phyloP scores from a whole-genome alignment of 2,113 vertebrate genomes.

The Bagarius yarrelli region DNA sequence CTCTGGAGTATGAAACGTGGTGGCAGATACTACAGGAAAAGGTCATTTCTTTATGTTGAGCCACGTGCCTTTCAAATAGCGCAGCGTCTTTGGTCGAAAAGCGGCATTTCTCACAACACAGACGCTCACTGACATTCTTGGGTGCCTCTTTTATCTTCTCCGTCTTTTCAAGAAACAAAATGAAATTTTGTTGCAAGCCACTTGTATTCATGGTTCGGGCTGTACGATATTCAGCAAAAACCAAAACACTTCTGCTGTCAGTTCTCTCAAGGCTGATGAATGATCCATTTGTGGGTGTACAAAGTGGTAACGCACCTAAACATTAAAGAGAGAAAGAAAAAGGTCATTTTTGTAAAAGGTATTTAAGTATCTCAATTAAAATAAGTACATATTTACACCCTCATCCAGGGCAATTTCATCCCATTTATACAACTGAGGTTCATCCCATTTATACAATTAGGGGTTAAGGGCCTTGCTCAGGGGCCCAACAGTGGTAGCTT shows the following conservation, averaged over 20 bases:
- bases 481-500: no score
- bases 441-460: no score
- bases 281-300: not conserved
- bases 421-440: no score
- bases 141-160: conserved; percentile 55
- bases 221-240: not conserved
- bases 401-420: no score
- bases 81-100: conserved; percentile 80
- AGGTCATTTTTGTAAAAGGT: not conserved
- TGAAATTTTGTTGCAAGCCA: conserved; percentile 53
- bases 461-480: no score
- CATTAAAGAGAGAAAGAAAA: conserved; percentile 1
- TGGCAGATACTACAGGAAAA: conserved; percentile 82
- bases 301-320: conserved; percentile 27
- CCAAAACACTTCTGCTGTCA: not conserved
- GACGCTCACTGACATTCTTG: conserved; percentile 72
- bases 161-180: conserved; percentile 52
- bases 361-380: not conserved
- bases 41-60: conserved; percentile 79
- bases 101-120: conserved; percentile 80
- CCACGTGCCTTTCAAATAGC: conserved; percentile 74
- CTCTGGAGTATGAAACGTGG: conserved; percentile 81
- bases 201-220: conserved; percentile 50
- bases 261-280: not conserved
- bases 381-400: not conserved